Evolutionary conservation across 2,888 invertebrate species (phyloP), one percentile per base, ranked within the genome.

Genomic region (Chrysolina americana): DNA sequence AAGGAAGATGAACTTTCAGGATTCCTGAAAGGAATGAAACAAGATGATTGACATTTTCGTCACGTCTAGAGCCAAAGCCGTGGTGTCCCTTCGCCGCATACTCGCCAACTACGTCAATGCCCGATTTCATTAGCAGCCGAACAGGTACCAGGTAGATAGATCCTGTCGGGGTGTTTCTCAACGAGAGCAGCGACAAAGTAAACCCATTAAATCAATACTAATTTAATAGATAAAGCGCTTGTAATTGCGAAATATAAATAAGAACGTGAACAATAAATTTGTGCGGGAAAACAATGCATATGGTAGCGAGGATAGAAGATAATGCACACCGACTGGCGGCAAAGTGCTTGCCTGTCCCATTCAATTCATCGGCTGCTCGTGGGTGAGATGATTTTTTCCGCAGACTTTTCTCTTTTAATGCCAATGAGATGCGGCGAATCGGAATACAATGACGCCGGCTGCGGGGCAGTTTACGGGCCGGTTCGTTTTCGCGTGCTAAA

Each of bases 231-330:
- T 83, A 83, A 82, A 82, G 80, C 81, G 77, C 78, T 75, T 79
- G 82, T 83, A 82, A 82, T 83, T 83, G 83, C 78, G 77, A 82
- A 83, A 82, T 83, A 83, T 83, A 83, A 83, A 83, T 81, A 82
- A 82, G 79, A 81, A 76, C 81, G 81, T 80, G 83, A 75, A 79
- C 81, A 81, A 82, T 82, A 83, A 83, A 83, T 76, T 77, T 81
- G 73, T 73, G 69, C 65, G 71, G 78, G 74, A 74, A 79, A 83
- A 83, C 83, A 83, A 83, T 83, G 83, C 79, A 78, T 80, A 78
- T 78, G 75, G 81, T 76, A 78, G 79, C 73, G 68, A 65, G 71
- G 65, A 64, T 23, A 62, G 71, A 47, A 75, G 71, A 74, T 72
- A 74, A 70, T 73, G 76, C 72, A 68, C 66, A 78, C 41, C 69